These are phyloP conservation scores for Asobara japonica DNA, from an alignment of 1,140 invertebrate species.

Conservation along the genomic window DNA sequence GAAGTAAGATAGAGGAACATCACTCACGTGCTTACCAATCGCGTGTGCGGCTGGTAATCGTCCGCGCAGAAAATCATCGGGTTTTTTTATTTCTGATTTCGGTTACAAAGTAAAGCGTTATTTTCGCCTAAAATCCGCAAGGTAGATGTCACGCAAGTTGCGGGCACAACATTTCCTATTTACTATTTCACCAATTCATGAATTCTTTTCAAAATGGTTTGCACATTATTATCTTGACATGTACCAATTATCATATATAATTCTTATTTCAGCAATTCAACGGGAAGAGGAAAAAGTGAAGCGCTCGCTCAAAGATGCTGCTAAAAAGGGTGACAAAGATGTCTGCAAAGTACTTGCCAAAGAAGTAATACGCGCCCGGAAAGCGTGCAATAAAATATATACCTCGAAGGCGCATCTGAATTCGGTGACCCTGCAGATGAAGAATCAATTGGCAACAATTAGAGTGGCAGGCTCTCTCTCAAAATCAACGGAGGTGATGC, in stretches of 20 bases:
- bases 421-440: constrained; percentile 97
- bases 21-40: too few species aligned
- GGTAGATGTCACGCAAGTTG: too few species aligned
- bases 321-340: constrained; percentile 94
- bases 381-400: constrained; percentile 90
- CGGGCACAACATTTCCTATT: too few species aligned
- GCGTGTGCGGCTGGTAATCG: too few species aligned
- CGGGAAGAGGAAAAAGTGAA: constrained; percentile 98
- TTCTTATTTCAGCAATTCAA: constrained; percentile 79
- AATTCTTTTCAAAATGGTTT: too few species aligned
- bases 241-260: constrained; percentile 15
- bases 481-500: constrained; percentile 97
- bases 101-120: too few species aligned
- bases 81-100: too few species aligned
- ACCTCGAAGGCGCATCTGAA: constrained; percentile 98
- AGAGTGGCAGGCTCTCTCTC: constrained; percentile 90
- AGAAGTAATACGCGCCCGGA: constrained; percentile 91
- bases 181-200: too few species aligned
- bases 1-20: too few species aligned
- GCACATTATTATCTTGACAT: too few species aligned
- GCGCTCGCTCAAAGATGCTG: constrained; percentile 92
- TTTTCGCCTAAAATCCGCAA: too few species aligned
- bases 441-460: constrained; percentile 94
- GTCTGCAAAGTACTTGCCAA: constrained; percentile 96
- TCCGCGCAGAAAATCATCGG: too few species aligned